Evolutionary conservation across 2,888 invertebrate genomes (phyloP), one percentile per base, ranked within the genome.

Genomic region (Serripes groenlandicus): DNA sequence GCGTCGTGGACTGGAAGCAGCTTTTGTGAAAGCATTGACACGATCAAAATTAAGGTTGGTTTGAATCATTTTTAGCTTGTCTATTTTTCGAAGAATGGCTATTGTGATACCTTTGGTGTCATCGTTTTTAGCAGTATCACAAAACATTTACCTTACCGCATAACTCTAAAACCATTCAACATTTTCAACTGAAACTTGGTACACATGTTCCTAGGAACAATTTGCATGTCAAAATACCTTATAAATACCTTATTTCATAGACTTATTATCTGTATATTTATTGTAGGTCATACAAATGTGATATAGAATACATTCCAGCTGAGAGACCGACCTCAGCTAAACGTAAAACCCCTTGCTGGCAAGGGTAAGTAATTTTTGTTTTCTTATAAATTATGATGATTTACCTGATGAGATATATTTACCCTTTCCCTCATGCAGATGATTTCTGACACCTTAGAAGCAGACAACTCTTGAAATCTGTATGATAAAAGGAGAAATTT

Each of bases 11-110:
- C 72, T 93, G 26, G 93, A 93, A 72, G 92, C 92, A 42, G 92
- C 92, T 28, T 90, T 93, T 78, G 72, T 92, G 11, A 93, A 93
- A 78, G 92, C 93, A 28, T 84, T 94, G 34, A 92, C 93, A 0
- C 92, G 92, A 81, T 86, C 92, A 30, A 93, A 93, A 82, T 88
- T 93, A 35, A 91, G 91, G 94, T 93, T 34, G n/a, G n/a, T n/a
- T n/a, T n/a, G n/a, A n/a, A n/a, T n/a, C n/a, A n/a, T n/a, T n/a
- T n/a, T n/a, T n/a, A n/a, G n/a, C n/a, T n/a, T n/a, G n/a, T n/a
- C n/a, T n/a, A n/a, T n/a, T n/a, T n/a, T n/a, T n/a, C n/a, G n/a
- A n/a, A n/a, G n/a, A n/a, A n/a, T n/a, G n/a, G n/a, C n/a, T n/a
- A n/a, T n/a, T n/a, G n/a, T n/a, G n/a, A n/a, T n/a, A n/a, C n/a